Evolutionary conservation across 2,888 invertebrate species (phyloP).

Genomic region (Spisula solida): DNA sequence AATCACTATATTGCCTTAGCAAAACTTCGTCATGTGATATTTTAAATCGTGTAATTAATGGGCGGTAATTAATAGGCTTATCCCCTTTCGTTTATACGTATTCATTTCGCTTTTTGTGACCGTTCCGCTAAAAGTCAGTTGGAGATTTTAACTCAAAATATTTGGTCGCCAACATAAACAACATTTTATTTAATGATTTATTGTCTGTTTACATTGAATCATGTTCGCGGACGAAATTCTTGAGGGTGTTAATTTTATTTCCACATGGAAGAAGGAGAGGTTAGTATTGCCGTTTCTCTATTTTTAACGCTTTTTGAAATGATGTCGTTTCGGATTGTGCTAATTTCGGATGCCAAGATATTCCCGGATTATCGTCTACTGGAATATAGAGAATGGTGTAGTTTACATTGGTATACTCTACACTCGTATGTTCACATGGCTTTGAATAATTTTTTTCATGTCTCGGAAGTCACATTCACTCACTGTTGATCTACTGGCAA

Average conservation of each 20-base stretch:
- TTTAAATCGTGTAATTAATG: too few species aligned
- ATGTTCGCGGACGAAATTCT: conserved; percentile 82
- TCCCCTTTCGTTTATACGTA: too few species aligned
- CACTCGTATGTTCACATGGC: too few species aligned
- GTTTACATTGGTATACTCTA: too few species aligned
- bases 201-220: not conserved
- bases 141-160: not conserved
- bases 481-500: too few species aligned
- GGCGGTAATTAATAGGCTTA: too few species aligned
- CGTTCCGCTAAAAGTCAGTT: not conserved
- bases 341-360: not conserved
- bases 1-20: too few species aligned
- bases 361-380: too few species aligned
- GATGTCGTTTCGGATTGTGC: not conserved
- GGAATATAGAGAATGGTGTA: too few species aligned
- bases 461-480: too few species aligned
- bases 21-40: too few species aligned
- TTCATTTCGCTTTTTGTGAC: not conserved
- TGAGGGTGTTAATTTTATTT: conserved; percentile 81
- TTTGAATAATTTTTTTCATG: too few species aligned
- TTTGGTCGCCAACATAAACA: conserved; percentile 47
- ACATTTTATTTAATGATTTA: not conserved
- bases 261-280: conserved; percentile 84
- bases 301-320: not conserved
- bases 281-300: conserved; percentile 41